A percentile compares a stretch with the other conserved stretches of the same genome.
These are phyloP conservation scores for Coranthus polyacanthus DNA, from an alignment of 2,797 vertebrate genomes.

Conservation along the genomic window DNA sequence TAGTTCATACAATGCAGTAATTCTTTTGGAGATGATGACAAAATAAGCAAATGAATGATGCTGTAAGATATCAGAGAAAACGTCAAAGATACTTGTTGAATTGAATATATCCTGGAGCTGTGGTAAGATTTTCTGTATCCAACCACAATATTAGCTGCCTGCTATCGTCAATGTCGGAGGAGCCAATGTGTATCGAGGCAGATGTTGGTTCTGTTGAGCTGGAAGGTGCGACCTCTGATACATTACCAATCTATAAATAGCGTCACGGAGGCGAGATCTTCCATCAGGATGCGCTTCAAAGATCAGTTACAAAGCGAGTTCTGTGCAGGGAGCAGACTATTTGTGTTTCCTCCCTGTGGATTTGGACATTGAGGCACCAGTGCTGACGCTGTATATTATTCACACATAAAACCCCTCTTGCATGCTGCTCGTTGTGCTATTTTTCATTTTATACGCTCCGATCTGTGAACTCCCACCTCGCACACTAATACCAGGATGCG, in stretches of 20 bases:
- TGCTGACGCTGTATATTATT: slow-evolving; percentile 22
- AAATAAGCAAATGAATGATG: too few species aligned
- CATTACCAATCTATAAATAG: slow-evolving; percentile 84
- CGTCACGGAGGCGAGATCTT: slow-evolving; percentile 73
- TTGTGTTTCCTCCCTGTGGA: slow-evolving; percentile 44
- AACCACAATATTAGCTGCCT: slow-evolving; percentile 18
- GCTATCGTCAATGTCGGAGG: slow-evolving; percentile 51
- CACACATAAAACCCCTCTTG: slow-evolving; percentile 23
- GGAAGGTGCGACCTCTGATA: slow-evolving; percentile 80
- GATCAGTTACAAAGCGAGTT: slow-evolving; percentile 74
- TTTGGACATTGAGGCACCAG: slow-evolving; percentile 46
- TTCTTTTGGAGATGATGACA: too few species aligned
- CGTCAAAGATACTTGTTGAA: not conserved
- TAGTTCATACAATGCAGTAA: too few species aligned
- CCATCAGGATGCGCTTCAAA: slow-evolving; percentile 77
- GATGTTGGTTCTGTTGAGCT: slow-evolving; percentile 79
- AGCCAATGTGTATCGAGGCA: slow-evolving; percentile 67
- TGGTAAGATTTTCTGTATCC: slow-evolving; percentile 22
- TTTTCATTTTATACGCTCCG: slow-evolving; percentile 17
- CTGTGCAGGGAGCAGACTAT: slow-evolving; percentile 61
- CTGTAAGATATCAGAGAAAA: not conserved
- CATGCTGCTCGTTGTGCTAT: not conserved
- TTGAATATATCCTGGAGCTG: not conserved
- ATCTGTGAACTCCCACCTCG: slow-evolving; percentile 17
- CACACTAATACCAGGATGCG: slow-evolving; percentile 1